These are phyloP conservation scores for Calyptomena viridis DNA, from an alignment of 2,113 vertebrate genomes.

Conservation along the genomic window DNA sequence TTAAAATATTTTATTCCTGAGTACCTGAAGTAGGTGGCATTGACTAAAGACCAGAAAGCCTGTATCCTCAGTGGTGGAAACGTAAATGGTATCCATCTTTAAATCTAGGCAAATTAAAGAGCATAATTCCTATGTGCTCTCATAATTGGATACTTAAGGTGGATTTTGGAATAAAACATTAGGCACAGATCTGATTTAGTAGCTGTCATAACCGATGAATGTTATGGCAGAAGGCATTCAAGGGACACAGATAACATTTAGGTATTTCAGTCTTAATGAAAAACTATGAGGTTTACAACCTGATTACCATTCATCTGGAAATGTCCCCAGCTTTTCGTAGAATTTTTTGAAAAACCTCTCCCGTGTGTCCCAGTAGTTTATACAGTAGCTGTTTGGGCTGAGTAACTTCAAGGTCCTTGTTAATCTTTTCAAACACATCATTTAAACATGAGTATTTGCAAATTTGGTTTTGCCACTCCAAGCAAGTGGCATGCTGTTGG, in stretches of 20 bases:
- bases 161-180: neutral
- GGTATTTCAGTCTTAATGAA: neutral
- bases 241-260: neutral
- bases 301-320: neutral
- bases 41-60: neutral
- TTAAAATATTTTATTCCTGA: neutral
- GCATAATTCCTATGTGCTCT: neutral
- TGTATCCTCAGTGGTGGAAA: neutral
- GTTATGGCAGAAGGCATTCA: neutral
- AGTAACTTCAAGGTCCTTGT: neutral
- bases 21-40: neutral
- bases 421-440: neutral
- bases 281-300: neutral
- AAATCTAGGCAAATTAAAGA: neutral
- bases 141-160: neutral
- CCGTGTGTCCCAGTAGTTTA: neutral
- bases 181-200: neutral
- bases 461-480: neutral
- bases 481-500: neutral
- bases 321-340: neutral
- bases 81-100: neutral
- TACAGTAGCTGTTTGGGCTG: neutral
- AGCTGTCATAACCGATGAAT: neutral
- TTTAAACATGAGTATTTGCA: neutral
- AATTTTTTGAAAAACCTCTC: neutral